These are phyloP conservation scores for Octodon degus DNA, from an alignment of 2,113 vertebrate genomes.

Conservation along the genomic window DNA sequence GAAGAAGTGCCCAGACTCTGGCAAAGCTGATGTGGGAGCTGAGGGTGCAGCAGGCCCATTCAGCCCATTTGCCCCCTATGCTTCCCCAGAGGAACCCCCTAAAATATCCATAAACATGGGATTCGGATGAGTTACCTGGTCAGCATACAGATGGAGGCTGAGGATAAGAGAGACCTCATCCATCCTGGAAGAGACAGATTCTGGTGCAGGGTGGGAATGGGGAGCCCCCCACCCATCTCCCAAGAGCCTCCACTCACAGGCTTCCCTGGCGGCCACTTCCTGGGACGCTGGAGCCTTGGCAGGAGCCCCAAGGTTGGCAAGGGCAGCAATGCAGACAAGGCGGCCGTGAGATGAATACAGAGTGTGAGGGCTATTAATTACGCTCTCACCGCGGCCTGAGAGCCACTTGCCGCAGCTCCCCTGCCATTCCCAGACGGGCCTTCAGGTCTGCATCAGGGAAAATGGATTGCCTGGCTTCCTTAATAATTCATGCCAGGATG, in stretches of 20 bases:
- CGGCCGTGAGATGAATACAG: neutral
- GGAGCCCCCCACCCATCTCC: neutral
- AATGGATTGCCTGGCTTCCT: neutral
- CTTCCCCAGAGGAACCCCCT: neutral
- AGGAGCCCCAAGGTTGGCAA: neutral
- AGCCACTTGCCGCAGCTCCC: neutral
- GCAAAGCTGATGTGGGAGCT: neutral
- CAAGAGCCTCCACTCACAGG: neutral
- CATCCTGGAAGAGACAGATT: neutral
- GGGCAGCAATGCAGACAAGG: neutral
- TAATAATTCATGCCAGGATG: constrained; percentile 25
- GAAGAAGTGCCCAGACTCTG: neutral
- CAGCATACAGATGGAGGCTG: too few species aligned
- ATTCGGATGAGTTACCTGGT: accelerated
- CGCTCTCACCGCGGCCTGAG: neutral
- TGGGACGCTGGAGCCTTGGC: neutral
- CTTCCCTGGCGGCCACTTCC: neutral
- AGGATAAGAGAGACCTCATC: neutral
- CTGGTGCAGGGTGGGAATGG: neutral
- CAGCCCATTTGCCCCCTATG: neutral
- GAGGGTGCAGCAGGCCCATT: neutral
- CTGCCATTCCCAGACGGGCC: neutral
- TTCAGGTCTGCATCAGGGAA: neutral
- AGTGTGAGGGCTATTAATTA: neutral
- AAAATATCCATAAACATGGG: neutral